A percentile compares a stretch with the other conserved stretches of the same genome.
These are phyloP conservation scores for Apaloderma vittatum DNA, from an alignment of 2,113 vertebrate genomes.

Conservation along the genomic window DNA sequence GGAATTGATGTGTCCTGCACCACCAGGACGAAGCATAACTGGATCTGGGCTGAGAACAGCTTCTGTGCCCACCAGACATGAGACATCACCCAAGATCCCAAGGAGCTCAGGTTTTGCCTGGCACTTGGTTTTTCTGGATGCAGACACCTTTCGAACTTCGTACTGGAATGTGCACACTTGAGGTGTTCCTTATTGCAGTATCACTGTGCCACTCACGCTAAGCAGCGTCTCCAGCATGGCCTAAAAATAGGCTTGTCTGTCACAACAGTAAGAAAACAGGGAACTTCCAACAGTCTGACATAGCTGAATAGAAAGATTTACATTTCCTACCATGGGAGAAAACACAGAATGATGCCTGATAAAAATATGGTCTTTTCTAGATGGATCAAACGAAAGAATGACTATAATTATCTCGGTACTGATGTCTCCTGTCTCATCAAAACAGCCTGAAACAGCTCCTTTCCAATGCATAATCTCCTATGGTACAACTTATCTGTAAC, in stretches of 20 bases:
- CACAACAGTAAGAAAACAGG: slow-evolving; percentile 36
- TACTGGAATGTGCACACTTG: slow-evolving; percentile 26
- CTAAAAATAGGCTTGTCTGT: slow-evolving; percentile 63
- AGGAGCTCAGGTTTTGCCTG: slow-evolving; percentile 42
- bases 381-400: slow-evolving; percentile 47
- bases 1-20: background rate
- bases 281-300: slow-evolving; percentile 59
- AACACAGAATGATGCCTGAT: slow-evolving; percentile 48
- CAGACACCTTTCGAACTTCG: background rate
- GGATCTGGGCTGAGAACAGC: slow-evolving; percentile 28
- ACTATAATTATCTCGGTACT: slow-evolving; percentile 29
- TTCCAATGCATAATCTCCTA: background rate
- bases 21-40: background rate
- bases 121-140: slow-evolving; percentile 28
- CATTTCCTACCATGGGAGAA: slow-evolving; percentile 50
- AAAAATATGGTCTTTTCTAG: background rate
- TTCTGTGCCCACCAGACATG: background rate
- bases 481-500: background rate
- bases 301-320: slow-evolving; percentile 24
- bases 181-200: background rate
- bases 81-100: background rate
- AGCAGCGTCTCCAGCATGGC: slow-evolving; percentile 46
- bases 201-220: slow-evolving; percentile 28
- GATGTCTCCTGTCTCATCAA: slow-evolving; percentile 5
- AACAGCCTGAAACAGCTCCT: slow-evolving; percentile 3